phyloP scores from a whole-genome alignment of 2,797 vertebrate species.

The Hydrocynus forskahlii region DNA sequence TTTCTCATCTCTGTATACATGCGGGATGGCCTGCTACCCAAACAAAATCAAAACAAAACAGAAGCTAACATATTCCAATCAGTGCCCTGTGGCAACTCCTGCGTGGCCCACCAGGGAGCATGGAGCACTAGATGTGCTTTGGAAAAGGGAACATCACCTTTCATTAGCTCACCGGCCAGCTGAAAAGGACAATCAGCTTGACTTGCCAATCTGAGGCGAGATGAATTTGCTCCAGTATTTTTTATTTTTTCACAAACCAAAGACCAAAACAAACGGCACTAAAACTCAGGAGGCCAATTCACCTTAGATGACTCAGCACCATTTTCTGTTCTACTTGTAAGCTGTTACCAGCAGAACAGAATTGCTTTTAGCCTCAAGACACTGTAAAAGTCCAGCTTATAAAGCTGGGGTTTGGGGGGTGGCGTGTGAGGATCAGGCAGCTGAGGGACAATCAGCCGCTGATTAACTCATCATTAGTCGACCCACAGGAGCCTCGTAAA shows the following conservation, averaged over 20 bases:
- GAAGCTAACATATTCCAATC: neutral
- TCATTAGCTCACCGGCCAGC: neutral
- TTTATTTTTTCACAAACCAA: neutral
- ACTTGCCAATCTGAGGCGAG: neutral
- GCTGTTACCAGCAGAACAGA: slow-evolving; percentile 26
- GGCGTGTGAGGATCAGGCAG: neutral
- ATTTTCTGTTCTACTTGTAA: slow-evolving; percentile 20
- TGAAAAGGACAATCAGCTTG: too few relatives aligned
- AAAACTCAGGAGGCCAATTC: slow-evolving; percentile 4
- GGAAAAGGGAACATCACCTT: neutral
- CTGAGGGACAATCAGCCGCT: slow-evolving; percentile 26
- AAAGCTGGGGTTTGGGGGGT: neutral
- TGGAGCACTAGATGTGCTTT: neutral
- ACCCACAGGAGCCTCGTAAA: slow-evolving; percentile 26
- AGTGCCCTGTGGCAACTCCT: neutral
- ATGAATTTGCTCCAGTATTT: neutral
- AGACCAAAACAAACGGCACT: slow-evolving; percentile 12
- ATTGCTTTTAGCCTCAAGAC: neutral
- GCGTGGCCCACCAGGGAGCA: neutral
- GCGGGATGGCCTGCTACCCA: neutral
- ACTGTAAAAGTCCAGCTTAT: neutral
- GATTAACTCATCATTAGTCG: slow-evolving; percentile 26
- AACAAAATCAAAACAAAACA: neutral
- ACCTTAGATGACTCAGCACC: slow-evolving; percentile 28
- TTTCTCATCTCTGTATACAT: neutral